phyloP scores from a whole-genome alignment of 2,888 invertebrate genomes.

The Pristionchus arcanus region DNA sequence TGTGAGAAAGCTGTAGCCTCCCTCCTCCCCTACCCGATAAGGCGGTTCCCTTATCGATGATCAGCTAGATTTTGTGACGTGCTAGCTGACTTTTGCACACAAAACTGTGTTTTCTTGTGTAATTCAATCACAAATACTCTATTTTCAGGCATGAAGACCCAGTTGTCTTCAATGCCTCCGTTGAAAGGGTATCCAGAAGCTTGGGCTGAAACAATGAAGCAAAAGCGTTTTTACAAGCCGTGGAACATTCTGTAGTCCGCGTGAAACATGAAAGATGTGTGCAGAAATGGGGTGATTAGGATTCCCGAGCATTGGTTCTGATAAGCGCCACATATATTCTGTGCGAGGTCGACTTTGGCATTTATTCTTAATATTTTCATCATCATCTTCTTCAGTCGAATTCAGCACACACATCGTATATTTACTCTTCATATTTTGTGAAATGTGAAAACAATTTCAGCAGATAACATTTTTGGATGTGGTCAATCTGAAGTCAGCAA shows the following conservation, averaged over 20 bases:
- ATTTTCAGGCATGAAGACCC: neutral
- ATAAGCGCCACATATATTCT: neutral
- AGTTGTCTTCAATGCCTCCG: neutral
- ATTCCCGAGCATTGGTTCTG: neutral
- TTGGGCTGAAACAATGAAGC: neutral
- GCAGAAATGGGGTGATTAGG: neutral
- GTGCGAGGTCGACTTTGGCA: neutral
- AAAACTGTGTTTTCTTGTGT: neutral
- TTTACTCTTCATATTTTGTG: no score
- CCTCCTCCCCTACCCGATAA: neutral
- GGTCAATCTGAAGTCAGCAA: no score
- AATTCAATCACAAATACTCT: neutral
- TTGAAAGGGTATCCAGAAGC: no score
- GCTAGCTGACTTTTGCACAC: neutral
- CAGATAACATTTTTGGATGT: no score
- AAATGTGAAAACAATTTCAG: no score
- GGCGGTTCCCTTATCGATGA: neutral
- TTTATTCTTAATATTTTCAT: neutral
- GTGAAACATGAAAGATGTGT: neutral
- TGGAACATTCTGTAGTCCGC: neutral
- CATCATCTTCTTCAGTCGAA: neutral
- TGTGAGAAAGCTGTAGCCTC: slow-evolving; percentile 13
- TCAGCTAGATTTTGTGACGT: neutral
- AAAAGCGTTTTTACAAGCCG: neutral
- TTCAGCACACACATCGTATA: neutral